Evolutionary conservation across 2,888 invertebrate genomes (phyloP), one percentile per base, ranked within the genome.

Genomic region (Coelogynopora nodosa): DNA sequence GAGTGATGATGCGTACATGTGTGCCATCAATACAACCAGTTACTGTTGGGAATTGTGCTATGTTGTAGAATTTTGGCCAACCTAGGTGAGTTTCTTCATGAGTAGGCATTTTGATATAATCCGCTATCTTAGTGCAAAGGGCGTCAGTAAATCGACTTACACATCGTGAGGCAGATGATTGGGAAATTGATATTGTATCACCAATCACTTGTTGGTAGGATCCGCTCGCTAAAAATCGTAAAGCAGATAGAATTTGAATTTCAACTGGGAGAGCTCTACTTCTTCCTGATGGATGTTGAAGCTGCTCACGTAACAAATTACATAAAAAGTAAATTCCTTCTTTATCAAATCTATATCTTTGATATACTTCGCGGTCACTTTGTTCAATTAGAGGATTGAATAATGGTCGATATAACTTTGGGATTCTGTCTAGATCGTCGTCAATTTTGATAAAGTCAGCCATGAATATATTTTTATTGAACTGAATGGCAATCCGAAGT

Each of bases 11-110:
- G 27, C 74, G 74, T n/a, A 74, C 27, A 74, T 74, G 74, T 5
- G 74, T 74, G 5, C 74, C 74, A 26, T 74, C 74, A 74, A 74
- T 74, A 26, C 74, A 74, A 2, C 74, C 74, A 49, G 49, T 49
- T 49, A 49, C 49, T 18, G 18, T 49, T 49, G 49, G 49, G 18
- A 49, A 49, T 49, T 49, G 49, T 49, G 49, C 49, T 10, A 49
- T 49, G 49, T 49, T 49, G 49, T 49, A 49, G 49, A 49, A 49
- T 49, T 49, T 49, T 49, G 49, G 49, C 49, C 49, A 49, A 49
- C 49, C 49, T 49, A 49, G 18, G 49, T 49, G 49, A 49, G 49
- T 49, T 49, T 49, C 49, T 49, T 49, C 49, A 5, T 49, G 49
- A 49, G 49, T 49, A 49, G 49, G 49, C 49, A 49, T 49, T 49